These are phyloP conservation scores for Tetramorium parvispinum DNA, from an alignment of 1,140 invertebrate genomes.

Conservation along the genomic window DNA sequence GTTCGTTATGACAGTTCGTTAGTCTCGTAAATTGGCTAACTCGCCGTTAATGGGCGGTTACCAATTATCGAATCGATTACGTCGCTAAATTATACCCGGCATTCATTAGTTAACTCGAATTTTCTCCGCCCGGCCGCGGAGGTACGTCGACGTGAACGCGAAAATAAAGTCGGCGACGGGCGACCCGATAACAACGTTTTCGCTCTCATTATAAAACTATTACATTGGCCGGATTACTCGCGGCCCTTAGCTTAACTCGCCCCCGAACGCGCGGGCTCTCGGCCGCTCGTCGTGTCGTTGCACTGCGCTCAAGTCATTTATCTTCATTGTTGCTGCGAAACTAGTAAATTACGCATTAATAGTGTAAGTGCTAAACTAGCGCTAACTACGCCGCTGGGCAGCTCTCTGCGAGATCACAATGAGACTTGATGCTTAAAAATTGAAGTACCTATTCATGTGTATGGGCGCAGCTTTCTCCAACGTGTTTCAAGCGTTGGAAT, in stretches of 20 bases:
- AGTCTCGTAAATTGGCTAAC: conserved; percentile 71
- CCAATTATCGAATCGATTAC: conserved; percentile 75
- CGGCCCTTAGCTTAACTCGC: conserved; percentile 22
- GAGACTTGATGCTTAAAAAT: not conserved
- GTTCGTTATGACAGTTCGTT: conserved; percentile 77
- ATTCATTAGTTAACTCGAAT: conserved; percentile 71
- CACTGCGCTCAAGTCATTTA: conserved; percentile 30
- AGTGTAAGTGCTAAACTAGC: conserved; percentile 11
- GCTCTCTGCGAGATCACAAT: not conserved
- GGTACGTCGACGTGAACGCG: not conserved
- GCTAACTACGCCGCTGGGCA: not conserved
- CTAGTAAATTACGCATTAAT: conserved; percentile 36
- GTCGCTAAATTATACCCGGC: conserved; percentile 66
- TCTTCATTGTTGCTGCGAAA: conserved; percentile 36
- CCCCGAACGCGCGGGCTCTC: not conserved
- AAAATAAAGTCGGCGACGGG: conserved; percentile 56
- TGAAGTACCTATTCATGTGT: not conserved
- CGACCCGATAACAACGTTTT: conserved; percentile 21
- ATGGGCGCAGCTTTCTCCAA: not conserved
- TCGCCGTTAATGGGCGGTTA: conserved; percentile 70
- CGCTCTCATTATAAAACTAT: conserved; percentile 57
- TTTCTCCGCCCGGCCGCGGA: conserved; percentile 53
- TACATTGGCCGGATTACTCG: conserved; percentile 47
- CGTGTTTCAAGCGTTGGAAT: not conserved
- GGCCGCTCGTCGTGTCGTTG: conserved; percentile 27